These are phyloP conservation scores for Amphiduros pacificus DNA, from an alignment of 2,888 invertebrate genomes.

Conservation along the genomic window DNA sequence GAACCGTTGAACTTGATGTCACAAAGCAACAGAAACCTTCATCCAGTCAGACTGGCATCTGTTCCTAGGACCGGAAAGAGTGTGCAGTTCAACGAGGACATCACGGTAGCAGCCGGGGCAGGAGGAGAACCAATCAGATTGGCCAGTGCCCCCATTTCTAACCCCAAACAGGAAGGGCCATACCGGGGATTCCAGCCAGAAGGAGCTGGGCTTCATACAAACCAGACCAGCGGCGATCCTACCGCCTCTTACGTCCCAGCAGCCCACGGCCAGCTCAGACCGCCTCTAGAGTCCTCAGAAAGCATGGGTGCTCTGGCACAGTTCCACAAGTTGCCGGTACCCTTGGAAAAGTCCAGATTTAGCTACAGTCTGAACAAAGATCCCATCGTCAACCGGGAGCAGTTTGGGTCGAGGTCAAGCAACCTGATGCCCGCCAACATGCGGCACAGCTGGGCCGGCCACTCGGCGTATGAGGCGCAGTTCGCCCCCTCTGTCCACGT, in stretches of 20 bases:
- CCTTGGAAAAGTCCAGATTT: constrained; percentile 2
- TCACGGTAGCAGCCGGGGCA: constrained; percentile 42
- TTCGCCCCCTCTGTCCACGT: constrained; percentile 39
- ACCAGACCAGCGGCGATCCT: no score
- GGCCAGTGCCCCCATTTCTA: constrained; percentile 34
- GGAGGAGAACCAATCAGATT: constrained; percentile 35
- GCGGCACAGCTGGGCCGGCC: background rate
- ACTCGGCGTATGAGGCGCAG: constrained; percentile 37
- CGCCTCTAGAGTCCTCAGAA: background rate
- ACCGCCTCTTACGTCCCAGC: background rate
- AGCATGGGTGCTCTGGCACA: background rate
- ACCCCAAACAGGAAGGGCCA: constrained; percentile 1
- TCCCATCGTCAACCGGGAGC: no score
- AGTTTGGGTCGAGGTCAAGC: constrained; percentile 30
- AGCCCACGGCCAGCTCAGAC: background rate
- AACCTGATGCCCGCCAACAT: constrained; percentile 36
- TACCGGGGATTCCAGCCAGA: background rate
- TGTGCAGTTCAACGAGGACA: constrained; percentile 43
- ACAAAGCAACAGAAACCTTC: constrained; percentile 44
- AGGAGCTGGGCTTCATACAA: no score
- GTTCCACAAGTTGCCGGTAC: background rate
- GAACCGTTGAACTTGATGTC: constrained; percentile 52
- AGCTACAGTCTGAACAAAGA: no score
- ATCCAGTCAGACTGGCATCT: constrained; percentile 28
- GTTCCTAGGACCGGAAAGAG: constrained; percentile 28